These are phyloP conservation scores for Agrotis ipsilon DNA, from an alignment of 2,888 invertebrate species.

Conservation along the genomic window DNA sequence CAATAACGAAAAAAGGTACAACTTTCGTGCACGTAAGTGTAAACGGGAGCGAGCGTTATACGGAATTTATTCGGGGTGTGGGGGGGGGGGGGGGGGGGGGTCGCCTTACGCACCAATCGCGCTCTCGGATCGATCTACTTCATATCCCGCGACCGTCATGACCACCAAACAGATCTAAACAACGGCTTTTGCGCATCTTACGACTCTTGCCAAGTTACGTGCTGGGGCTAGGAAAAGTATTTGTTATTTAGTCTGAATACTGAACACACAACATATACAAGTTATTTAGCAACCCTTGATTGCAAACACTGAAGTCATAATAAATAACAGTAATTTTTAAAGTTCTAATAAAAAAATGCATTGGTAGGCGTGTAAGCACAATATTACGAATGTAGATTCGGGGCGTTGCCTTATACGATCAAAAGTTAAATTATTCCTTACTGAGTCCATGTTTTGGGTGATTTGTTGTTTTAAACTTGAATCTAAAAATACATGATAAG, in stretches of 20 bases:
- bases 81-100: too few relatives aligned
- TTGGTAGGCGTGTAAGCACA: slow-evolving; percentile 2
- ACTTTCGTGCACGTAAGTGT: too few relatives aligned
- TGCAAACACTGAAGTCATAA: neutral
- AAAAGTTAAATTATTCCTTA: slow-evolving; percentile 32
- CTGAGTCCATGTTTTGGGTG: slow-evolving; percentile 11
- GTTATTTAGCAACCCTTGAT: slow-evolving; percentile 20
- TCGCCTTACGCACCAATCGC: too few relatives aligned
- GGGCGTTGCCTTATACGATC: slow-evolving; percentile 3
- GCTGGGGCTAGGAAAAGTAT: too few relatives aligned
- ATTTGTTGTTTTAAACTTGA: slow-evolving; percentile 44
- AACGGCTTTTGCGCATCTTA: too few relatives aligned
- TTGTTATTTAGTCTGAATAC: slow-evolving; percentile 5
- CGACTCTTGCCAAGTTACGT: too few relatives aligned
- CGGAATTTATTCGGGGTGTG: too few relatives aligned
- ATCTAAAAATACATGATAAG: slow-evolving; percentile 62
- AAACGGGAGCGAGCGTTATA: too few relatives aligned
- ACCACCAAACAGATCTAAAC: too few relatives aligned
- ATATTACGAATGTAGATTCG: slow-evolving; percentile 2
- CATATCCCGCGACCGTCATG: too few relatives aligned
- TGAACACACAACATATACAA: slow-evolving; percentile 16
- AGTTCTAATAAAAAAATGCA: slow-evolving; percentile 10
- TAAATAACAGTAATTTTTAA: slow-evolving; percentile 4
- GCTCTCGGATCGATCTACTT: too few relatives aligned
- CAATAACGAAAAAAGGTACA: too few relatives aligned